phyloP scores from a whole-genome alignment of 2,113 vertebrate species.

The Rhynchomys soricoides region DNA sequence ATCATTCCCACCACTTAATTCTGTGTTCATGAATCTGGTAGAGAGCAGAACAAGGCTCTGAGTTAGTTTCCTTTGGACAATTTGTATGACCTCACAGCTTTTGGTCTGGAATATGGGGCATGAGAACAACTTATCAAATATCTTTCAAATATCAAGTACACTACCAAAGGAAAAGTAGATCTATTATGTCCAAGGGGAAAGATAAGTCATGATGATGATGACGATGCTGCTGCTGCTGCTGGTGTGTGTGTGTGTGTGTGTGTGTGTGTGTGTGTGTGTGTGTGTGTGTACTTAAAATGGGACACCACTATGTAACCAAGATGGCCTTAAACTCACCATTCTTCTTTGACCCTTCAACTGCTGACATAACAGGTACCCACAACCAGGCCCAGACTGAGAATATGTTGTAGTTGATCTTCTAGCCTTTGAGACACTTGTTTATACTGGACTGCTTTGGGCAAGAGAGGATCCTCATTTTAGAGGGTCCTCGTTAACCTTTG shows the following conservation, averaged over 20 bases:
- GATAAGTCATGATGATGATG: neutral
- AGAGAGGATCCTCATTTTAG: neutral
- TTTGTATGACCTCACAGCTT: neutral
- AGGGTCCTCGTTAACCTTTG: neutral
- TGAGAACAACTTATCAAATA: neutral
- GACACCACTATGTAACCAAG: neutral
- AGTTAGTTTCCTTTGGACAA: neutral
- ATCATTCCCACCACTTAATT: neutral
- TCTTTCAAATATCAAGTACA: neutral
- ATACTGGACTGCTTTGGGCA: neutral
- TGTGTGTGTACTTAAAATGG: neutral
- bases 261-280: neutral
- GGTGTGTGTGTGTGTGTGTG: neutral
- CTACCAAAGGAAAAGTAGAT: no score
- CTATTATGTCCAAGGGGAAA: neutral
- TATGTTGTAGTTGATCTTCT: neutral
- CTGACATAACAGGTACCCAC: neutral
- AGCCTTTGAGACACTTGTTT: neutral
- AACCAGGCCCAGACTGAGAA: neutral
- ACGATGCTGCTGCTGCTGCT: no score
- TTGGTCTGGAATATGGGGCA: neutral
- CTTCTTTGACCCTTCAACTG: neutral
- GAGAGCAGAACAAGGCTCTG: neutral
- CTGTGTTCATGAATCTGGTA: neutral
- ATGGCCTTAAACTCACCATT: neutral